Percentiles rank a stretch among this genome's conserved stretches.
Evolutionary conservation across 2,113 vertebrate species (phyloP).

Genomic region (Tragelaphus imberbis): DNA sequence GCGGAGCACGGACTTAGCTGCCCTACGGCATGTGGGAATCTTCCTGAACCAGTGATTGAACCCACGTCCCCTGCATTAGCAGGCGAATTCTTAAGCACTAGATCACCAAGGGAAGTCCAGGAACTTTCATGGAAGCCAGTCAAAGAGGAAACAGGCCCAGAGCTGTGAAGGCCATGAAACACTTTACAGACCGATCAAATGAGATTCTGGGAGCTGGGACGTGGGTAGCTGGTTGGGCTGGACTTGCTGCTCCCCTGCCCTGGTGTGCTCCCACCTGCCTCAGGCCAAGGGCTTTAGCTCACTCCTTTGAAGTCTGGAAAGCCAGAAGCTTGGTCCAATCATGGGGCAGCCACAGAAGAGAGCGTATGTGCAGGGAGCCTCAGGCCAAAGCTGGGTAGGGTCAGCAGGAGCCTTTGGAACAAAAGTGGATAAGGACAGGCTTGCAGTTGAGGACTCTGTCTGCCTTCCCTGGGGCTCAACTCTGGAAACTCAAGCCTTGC

Average conservation of each 20-base stretch:
- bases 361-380: background rate
- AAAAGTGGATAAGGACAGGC: constrained; percentile 47
- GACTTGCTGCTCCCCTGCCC: background rate
- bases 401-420: background rate
- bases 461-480: background rate
- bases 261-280: background rate
- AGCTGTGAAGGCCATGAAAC: background rate
- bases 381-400: background rate
- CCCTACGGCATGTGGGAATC: background rate
- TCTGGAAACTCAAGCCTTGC: fast-evolving
- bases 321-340: background rate
- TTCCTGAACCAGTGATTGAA: background rate
- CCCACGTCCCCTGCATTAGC: background rate
- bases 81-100: background rate
- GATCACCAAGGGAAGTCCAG: background rate
- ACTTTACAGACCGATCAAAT: background rate
- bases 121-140: background rate
- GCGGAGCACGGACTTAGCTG: background rate
- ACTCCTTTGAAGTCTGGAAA: background rate
- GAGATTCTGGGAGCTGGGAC: background rate
- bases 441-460: constrained; percentile 50
- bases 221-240: background rate
- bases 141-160: background rate
- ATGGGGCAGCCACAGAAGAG: background rate
- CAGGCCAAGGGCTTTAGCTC: background rate